A percentile compares a stretch with the other conserved stretches of the same genome.
Conservation (phyloP, 2,113 vertebrate genomes). For the Amphiprion ocellaris region DNA sequence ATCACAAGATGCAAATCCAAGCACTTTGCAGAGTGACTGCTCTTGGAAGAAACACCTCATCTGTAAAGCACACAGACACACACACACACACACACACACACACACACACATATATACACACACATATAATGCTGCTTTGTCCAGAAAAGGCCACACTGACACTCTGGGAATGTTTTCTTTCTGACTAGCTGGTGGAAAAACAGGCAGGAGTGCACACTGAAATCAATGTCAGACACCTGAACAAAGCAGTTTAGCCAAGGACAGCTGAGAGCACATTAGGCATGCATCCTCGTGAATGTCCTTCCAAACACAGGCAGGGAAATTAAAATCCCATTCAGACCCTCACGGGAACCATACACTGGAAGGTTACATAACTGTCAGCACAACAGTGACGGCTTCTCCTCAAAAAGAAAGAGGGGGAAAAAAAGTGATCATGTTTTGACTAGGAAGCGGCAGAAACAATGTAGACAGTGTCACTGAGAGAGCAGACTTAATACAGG, state of each 20-base stretch:
- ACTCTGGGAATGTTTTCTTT: constrained; percentile 32
- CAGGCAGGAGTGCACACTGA: constrained; percentile 27
- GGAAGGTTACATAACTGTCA: constrained; percentile 71
- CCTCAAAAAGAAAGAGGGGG: constrained; percentile 10
- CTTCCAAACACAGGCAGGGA: constrained; percentile 68
- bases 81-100: not conserved
- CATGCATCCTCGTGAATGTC: constrained; percentile 60
- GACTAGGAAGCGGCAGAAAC: constrained; percentile 16
- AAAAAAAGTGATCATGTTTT: constrained; percentile 34
- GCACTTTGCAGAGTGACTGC: not conserved
- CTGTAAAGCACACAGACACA: not conserved
- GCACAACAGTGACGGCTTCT: constrained; percentile 40
- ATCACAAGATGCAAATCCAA: constrained; percentile 17
- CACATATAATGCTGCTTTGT: not conserved
- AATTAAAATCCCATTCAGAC: constrained; percentile 75
- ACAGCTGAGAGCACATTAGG: constrained; percentile 68
- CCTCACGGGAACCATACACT: constrained; percentile 44
- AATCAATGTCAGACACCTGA: constrained; percentile 67
- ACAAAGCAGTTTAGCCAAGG: constrained; percentile 67
- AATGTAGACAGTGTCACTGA: constrained; percentile 25
- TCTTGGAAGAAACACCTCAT: not conserved
- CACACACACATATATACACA: not conserved
- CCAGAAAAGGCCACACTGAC: constrained; percentile 21
- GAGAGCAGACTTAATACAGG: constrained; percentile 40
- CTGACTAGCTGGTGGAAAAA: constrained; percentile 23